A percentile compares a stretch with the other conserved stretches of the same genome.
Conservation (phyloP, 2,888 invertebrate genomes). For the Rutpela maculata region DNA sequence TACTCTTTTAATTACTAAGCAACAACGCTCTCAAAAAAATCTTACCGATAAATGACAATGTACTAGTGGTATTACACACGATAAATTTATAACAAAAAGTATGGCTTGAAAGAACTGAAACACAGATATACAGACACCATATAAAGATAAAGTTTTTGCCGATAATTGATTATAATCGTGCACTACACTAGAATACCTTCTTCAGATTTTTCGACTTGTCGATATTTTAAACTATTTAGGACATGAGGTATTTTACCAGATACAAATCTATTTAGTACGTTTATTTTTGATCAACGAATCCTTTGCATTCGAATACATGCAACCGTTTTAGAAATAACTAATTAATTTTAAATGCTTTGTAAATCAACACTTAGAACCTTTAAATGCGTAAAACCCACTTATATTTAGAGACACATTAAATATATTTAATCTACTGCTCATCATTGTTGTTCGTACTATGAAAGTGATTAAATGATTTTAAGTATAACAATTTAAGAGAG, state of each 20-base stretch:
- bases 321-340: neutral
- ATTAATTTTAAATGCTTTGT: neutral
- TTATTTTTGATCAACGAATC: neutral
- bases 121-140: too few relatives aligned
- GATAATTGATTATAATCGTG: too few relatives aligned
- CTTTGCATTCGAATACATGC: neutral
- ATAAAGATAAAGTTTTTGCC: too few relatives aligned
- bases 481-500: conserved; percentile 19
- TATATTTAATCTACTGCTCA: conserved; percentile 22
- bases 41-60: too few relatives aligned
- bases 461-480: conserved; percentile 18
- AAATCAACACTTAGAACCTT: conserved; percentile 13
- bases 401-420: conserved; percentile 24
- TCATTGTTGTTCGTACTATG: conserved; percentile 13
- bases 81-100: too few relatives aligned
- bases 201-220: too few relatives aligned
- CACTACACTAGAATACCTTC: too few relatives aligned
- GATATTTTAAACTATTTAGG: too few relatives aligned
- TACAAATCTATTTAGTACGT: neutral
- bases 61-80: too few relatives aligned
- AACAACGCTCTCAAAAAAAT: too few relatives aligned
- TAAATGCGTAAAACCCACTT: conserved; percentile 11
- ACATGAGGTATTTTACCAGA: neutral
- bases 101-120: too few relatives aligned
- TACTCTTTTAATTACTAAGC: too few relatives aligned